Percentiles rank a stretch among this genome's conserved stretches.
phyloP scores from a whole-genome alignment of 2,797 vertebrate species.

The Labroides dimidiatus region DNA sequence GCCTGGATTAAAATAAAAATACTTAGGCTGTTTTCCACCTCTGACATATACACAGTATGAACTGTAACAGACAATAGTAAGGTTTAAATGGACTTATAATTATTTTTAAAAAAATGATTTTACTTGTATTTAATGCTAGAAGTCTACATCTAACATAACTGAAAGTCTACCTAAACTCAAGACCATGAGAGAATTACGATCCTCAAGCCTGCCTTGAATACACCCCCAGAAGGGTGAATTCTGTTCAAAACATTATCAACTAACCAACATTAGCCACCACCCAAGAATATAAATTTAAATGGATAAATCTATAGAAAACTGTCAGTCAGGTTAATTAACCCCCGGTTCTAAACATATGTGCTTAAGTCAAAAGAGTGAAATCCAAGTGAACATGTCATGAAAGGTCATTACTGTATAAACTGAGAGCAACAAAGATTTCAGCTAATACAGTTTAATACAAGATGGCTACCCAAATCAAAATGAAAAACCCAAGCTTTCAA shows the following conservation, averaged over 20 bases:
- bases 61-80: not conserved
- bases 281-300: not conserved
- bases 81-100: not conserved
- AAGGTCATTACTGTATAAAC: not conserved
- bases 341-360: not conserved
- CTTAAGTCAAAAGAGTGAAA: not conserved
- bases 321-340: not conserved
- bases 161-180: not conserved
- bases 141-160: not conserved
- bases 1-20: too few species aligned
- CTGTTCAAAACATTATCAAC: conserved; percentile 1
- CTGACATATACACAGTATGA: not conserved
- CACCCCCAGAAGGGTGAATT: not conserved
- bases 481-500: conserved; percentile 22
- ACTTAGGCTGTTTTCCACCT: not conserved
- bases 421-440: not conserved
- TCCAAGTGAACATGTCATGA: not conserved
- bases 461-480: conserved; percentile 13
- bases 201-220: too few species aligned
- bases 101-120: not conserved
- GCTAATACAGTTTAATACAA: conserved; percentile 46
- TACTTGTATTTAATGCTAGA: not conserved
- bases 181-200: not conserved
- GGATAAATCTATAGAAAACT: not conserved
- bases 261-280: conserved; percentile 1